Evolutionary conservation across 2,888 invertebrate genomes (phyloP).

Genomic region (Drosophila prolongata): DNA sequence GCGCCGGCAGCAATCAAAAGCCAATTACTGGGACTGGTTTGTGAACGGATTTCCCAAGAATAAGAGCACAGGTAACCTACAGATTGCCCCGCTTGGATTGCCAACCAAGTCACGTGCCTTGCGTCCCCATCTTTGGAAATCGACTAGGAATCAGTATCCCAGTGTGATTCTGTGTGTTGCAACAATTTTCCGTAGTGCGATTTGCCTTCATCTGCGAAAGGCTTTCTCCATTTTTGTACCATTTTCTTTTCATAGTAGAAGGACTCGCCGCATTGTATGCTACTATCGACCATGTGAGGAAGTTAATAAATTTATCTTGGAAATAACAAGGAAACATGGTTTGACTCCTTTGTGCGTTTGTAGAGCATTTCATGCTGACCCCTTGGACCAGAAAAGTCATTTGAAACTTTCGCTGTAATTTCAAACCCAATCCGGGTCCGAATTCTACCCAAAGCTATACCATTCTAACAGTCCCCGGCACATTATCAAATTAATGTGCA

Average conservation of each 20-base stretch:
- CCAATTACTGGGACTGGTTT: constrained; percentile 58
- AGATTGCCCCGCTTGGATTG: constrained; percentile 17
- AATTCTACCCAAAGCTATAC: neutral
- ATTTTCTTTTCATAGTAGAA: constrained; percentile 61
- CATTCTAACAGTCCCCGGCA: neutral
- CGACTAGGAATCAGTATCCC: constrained; percentile 15
- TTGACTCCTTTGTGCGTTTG: constrained; percentile 18
- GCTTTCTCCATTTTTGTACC: constrained; percentile 56
- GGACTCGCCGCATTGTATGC: constrained; percentile 48
- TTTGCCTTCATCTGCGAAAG: constrained; percentile 16
- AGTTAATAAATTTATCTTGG: constrained; percentile 77
- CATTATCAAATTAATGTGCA: constrained; percentile 58
- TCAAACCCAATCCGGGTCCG: neutral
- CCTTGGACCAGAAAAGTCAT: constrained; percentile 45
- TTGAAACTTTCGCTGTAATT: constrained; percentile 14
- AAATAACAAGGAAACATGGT: constrained; percentile 71
- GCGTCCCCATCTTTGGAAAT: neutral
- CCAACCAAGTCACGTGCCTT: constrained; percentile 65
- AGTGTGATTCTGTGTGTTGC: constrained; percentile 26
- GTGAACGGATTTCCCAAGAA: constrained; percentile 21
- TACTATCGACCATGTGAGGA: constrained; percentile 15
- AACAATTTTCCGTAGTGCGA: constrained; percentile 23
- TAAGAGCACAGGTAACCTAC: constrained; percentile 22
- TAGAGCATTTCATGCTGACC: constrained; percentile 49
- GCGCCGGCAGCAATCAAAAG: constrained; percentile 55